phyloP scores from a whole-genome alignment of 2,797 vertebrate genomes.

The Parauchenoglanis punctatus region DNA sequence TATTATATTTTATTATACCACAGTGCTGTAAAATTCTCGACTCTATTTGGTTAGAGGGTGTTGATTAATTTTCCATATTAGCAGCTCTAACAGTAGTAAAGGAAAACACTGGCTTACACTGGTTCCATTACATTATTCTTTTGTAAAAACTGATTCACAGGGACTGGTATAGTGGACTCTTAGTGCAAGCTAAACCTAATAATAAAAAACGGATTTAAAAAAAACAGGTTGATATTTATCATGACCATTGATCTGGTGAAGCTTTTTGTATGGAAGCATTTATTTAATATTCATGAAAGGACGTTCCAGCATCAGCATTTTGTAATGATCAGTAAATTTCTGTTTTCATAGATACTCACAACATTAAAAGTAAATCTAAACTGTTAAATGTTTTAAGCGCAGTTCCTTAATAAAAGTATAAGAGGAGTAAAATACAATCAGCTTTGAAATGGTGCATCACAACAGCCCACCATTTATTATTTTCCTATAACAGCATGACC shows the following conservation, averaged over 20 bases:
- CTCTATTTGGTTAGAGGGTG: neutral
- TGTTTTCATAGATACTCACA: neutral
- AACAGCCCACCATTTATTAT: neutral
- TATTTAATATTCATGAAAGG: neutral
- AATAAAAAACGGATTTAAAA: neutral
- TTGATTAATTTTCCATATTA: neutral
- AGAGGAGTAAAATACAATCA: neutral
- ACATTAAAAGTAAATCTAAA: neutral
- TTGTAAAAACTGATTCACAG: neutral
- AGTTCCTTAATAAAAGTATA: neutral
- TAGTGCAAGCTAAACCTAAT: neutral
- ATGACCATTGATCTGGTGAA: neutral
- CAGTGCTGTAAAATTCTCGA: neutral
- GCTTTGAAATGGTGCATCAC: neutral
- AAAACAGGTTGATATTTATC: neutral
- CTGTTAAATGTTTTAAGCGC: neutral
- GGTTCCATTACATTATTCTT: neutral
- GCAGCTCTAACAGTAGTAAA: neutral
- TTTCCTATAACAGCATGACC: neutral
- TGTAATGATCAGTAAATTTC: neutral
- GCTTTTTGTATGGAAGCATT: neutral
- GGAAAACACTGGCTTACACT: neutral
- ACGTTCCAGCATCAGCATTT: neutral
- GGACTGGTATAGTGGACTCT: neutral
- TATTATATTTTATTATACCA: neutral